Conservation (phyloP, 2,797 vertebrate genomes). For the Typhlichthys subterraneus region DNA sequence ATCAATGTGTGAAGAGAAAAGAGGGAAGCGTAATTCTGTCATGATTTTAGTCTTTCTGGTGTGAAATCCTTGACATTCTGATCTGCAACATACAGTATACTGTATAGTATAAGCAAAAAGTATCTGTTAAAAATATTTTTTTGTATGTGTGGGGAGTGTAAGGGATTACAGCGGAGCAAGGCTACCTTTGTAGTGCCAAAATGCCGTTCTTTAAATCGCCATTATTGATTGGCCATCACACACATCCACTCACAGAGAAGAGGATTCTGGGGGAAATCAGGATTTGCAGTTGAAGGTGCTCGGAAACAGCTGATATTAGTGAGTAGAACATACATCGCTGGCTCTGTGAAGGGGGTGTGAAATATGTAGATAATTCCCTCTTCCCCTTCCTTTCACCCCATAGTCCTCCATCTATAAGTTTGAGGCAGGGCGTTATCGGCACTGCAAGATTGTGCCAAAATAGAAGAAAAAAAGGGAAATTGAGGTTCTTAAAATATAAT, state of each 20-base stretch:
- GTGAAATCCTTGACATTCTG: slow-evolving; percentile 67
- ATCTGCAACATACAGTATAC: slow-evolving; percentile 48
- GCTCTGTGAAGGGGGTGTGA: slow-evolving; percentile 29
- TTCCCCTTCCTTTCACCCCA: too few relatives aligned
- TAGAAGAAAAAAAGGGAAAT: slow-evolving; percentile 9
- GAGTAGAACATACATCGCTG: slow-evolving; percentile 55
- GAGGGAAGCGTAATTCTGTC: slow-evolving; percentile 36
- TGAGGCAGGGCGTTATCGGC: slow-evolving; percentile 43
- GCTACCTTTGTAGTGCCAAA: slow-evolving; percentile 75
- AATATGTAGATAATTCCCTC: slow-evolving; percentile 48
- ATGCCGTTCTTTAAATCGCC: slow-evolving; percentile 74
- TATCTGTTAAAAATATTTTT: slow-evolving; percentile 64
- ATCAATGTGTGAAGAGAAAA: slow-evolving; percentile 41
- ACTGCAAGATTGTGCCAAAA: slow-evolving; percentile 47
- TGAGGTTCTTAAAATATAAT: too few relatives aligned
- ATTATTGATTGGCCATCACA: slow-evolving; percentile 77
- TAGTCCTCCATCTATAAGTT: too few relatives aligned
- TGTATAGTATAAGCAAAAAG: slow-evolving; percentile 12
- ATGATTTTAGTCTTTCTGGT: slow-evolving; percentile 40
- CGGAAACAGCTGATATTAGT: slow-evolving; percentile 47
- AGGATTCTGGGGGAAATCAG: slow-evolving; percentile 47
- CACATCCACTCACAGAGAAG: slow-evolving; percentile 60
- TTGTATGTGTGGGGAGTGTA: slow-evolving; percentile 49
- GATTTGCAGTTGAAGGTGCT: slow-evolving; percentile 29
- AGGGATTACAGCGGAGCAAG: slow-evolving; percentile 69